Evolutionary conservation across 2,888 invertebrate genomes (phyloP).

Genomic region (Hesperia comma): DNA sequence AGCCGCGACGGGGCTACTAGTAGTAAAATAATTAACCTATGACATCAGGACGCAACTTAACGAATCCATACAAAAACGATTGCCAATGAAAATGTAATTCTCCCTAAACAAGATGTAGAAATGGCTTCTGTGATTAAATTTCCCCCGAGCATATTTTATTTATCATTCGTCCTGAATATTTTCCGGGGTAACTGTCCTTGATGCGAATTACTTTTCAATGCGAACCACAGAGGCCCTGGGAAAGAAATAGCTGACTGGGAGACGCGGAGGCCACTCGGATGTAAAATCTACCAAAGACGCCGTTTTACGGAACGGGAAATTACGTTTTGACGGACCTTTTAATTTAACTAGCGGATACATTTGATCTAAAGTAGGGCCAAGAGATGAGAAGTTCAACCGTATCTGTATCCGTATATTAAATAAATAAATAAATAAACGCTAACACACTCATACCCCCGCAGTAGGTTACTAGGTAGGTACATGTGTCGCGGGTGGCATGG

Average conservation of each 20-base stretch:
- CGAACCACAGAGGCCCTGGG: background rate
- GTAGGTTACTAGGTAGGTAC: too few relatives aligned
- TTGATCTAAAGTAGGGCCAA: too few relatives aligned
- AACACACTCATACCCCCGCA: too few relatives aligned
- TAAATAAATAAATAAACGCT: too few relatives aligned
- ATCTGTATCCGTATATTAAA: too few relatives aligned
- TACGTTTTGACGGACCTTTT: background rate
- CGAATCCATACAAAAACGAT: background rate
- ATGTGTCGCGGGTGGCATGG: too few relatives aligned
- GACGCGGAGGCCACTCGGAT: background rate
- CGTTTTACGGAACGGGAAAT: background rate
- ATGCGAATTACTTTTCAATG: slow-evolving; percentile 5
- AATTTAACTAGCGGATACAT: too few relatives aligned
- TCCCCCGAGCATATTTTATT: slow-evolving; percentile 1
- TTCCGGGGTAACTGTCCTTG: background rate
- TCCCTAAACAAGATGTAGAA: background rate
- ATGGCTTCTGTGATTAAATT: slow-evolving; percentile 4
- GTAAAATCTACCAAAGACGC: background rate
- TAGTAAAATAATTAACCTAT: too few relatives aligned
- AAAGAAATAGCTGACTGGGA: background rate
- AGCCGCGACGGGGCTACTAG: too few relatives aligned
- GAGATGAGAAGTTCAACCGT: too few relatives aligned
- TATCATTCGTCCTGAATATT: slow-evolving; percentile 1
- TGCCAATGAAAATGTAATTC: background rate
- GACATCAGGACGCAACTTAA: background rate